Percentiles rank a stretch among this genome's conserved stretches.
These are phyloP conservation scores for Drosophila atroscutellata DNA, from an alignment of 2,888 invertebrate species.

Conservation along the genomic window DNA sequence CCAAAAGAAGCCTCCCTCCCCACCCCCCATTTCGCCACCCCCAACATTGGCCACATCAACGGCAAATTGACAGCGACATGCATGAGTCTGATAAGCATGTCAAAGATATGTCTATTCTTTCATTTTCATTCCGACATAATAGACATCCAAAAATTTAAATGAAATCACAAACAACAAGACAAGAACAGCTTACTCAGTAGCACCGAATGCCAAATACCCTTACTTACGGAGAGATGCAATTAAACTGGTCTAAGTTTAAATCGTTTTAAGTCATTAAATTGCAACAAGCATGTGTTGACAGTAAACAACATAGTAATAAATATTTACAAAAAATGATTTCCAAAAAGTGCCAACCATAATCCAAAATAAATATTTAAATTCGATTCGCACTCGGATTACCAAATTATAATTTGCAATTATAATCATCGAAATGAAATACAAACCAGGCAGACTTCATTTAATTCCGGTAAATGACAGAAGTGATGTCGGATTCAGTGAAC, in stretches of 20 bases:
- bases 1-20: conserved; percentile 32
- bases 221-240: not conserved
- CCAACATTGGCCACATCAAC: conserved; percentile 22
- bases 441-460: conserved; percentile 21
- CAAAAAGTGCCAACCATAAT: not conserved
- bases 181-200: not conserved
- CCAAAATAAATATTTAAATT: conserved; percentile 8
- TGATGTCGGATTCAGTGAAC: conserved; percentile 23
- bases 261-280: not conserved
- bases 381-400: conserved; percentile 5
- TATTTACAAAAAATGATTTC: not conserved
- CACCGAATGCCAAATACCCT: conserved; percentile 2
- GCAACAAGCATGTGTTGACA: not conserved
- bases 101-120: conserved; percentile 27
- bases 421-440: conserved; percentile 8
- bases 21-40: not conserved
- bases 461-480: conserved; percentile 9
- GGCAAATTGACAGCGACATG: conserved; percentile 57
- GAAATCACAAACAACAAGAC: conserved; percentile 12
- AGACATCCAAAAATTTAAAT: conserved; percentile 31
- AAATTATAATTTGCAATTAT: conserved; percentile 10
- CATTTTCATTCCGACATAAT: conserved; percentile 24
- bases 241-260: not conserved
- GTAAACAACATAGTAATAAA: not conserved
- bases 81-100: conserved; percentile 24